These are phyloP conservation scores for Ennomos quercinarius DNA, from an alignment of 2,888 invertebrate species.

Conservation along the genomic window DNA sequence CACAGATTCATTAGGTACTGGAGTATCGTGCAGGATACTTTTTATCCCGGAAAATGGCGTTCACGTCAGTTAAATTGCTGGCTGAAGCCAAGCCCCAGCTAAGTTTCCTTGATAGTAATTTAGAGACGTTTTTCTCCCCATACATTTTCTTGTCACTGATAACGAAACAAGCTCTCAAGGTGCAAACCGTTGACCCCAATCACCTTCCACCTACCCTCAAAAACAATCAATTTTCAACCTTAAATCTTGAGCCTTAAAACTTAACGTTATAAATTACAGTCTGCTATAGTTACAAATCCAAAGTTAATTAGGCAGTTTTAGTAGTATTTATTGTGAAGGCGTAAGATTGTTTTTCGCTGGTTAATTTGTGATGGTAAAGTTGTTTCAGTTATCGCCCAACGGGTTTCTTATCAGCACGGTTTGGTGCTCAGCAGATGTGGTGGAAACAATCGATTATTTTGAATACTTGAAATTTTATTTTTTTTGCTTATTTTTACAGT, in stretches of 20 bases:
- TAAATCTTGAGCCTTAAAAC: conserved; percentile 32
- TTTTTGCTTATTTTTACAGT: neutral
- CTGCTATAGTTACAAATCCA: conserved; percentile 20
- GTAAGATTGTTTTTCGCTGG: conserved; percentile 32
- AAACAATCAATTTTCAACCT: conserved; percentile 37
- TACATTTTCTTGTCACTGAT: conserved; percentile 73
- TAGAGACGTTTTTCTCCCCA: conserved; percentile 55
- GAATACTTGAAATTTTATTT: conserved; percentile 14
- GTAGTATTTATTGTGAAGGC: neutral
- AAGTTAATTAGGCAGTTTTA: conserved; percentile 6
- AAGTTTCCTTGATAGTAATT: conserved; percentile 36
- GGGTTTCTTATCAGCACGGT: conserved; percentile 46
- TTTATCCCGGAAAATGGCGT: no score
- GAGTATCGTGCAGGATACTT: no score
- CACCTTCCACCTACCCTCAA: conserved; percentile 33
- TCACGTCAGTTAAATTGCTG: no score
- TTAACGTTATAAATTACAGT: conserved; percentile 6
- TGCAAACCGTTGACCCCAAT: conserved; percentile 79
- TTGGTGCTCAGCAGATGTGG: conserved; percentile 46
- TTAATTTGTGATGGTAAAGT: neutral
- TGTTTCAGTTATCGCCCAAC: conserved; percentile 36
- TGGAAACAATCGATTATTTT: conserved; percentile 46
- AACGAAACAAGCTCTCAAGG: conserved; percentile 72
- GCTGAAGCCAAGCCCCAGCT: neutral
- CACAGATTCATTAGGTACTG: no score